Evolutionary conservation across 2,888 invertebrate species (phyloP).

Genomic region (Drosophila mimetica): DNA sequence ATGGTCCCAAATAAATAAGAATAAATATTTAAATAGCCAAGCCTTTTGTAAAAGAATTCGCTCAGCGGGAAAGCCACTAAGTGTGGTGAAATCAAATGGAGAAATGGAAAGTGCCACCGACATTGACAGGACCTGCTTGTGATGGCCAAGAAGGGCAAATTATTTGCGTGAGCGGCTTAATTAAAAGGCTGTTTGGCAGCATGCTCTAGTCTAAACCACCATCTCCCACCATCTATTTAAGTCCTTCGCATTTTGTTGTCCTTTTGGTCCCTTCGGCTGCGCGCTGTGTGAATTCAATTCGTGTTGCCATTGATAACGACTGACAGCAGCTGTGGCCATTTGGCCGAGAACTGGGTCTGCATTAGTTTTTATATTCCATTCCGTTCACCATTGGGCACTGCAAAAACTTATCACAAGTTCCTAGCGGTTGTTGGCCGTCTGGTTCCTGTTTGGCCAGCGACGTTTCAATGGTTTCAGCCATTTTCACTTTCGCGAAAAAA

Average conservation of each 20-base stretch:
- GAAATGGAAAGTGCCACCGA: constrained; percentile 19
- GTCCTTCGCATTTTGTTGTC: neutral
- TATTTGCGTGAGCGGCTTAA: constrained; percentile 51
- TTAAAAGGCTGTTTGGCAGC: constrained; percentile 41
- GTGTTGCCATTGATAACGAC: constrained; percentile 32
- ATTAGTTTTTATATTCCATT: constrained; percentile 70
- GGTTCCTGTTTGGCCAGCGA: constrained; percentile 39
- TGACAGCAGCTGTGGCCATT: constrained; percentile 62
- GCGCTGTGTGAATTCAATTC: constrained; percentile 42
- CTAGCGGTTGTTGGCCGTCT: constrained; percentile 3
- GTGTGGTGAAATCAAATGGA: constrained; percentile 21
- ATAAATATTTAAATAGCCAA: constrained; percentile 57
- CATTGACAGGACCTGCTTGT: constrained; percentile 19
- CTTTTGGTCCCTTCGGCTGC: neutral
- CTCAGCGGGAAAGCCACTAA: constrained; percentile 6
- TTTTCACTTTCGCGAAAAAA: constrained; percentile 37
- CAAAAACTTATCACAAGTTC: constrained; percentile 54
- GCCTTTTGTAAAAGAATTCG: constrained; percentile 15
- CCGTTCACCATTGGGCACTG: constrained; percentile 49
- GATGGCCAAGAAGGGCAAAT: constrained; percentile 38
- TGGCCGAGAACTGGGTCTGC: constrained; percentile 23
- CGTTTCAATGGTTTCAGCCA: constrained; percentile 18
- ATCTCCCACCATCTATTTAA: neutral
- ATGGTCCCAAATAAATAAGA: constrained; percentile 25
- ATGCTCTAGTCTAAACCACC: constrained; percentile 1